Evolutionary conservation across 2,797 vertebrate species (phyloP), one percentile per base, ranked within the genome.

Genomic region (Sebastes jordani): DNA sequence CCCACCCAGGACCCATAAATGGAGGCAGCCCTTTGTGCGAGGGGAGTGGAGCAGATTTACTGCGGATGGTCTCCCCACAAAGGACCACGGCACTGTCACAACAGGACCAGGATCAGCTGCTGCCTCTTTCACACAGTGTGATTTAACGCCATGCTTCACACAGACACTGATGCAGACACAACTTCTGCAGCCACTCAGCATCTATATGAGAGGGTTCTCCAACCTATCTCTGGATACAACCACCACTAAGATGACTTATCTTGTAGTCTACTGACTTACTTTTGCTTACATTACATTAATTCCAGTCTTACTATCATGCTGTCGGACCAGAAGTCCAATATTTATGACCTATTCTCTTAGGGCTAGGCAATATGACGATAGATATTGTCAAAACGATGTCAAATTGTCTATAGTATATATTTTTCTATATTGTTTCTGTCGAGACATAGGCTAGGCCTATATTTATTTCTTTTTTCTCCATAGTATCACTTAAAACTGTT

Each of bases 41-140:
- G 89, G 76, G 86, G 91, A 91, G 92, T 72, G 76, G 88, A 91
- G 87, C 91, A 95, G 92, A 95, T 96, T 95, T 96, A 94, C 92
- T 93, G 91, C 68, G 90, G 86, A 91, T 86, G 90, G 86, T 88
- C 86, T 80, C 86, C 70, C 79, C 56, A 95, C 95, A 95, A 96
- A 93, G 85, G 91, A 60, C 84, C 68, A 65, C 55, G 71, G 56
- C 84, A 59, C 91, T 94, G 86, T 95, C 93, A 95, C 93, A 95
- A 95, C 93, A 95, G 84, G 71, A 85, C 81, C 76, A 29, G 88
- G 92, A 91, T 94, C 94, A 94, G 92, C 86, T 90, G 86, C 87
- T 88, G 76, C 73, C 86, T 72, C 87, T 88, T 89, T 90, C 92
- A 84, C 91, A 83, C 83, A 82, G 74, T 68, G 66, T 75, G 88